Evolutionary conservation across 2,888 invertebrate species (phyloP), one percentile per base, ranked within the genome.

Genomic region (Siphonodentalium dalli): DNA sequence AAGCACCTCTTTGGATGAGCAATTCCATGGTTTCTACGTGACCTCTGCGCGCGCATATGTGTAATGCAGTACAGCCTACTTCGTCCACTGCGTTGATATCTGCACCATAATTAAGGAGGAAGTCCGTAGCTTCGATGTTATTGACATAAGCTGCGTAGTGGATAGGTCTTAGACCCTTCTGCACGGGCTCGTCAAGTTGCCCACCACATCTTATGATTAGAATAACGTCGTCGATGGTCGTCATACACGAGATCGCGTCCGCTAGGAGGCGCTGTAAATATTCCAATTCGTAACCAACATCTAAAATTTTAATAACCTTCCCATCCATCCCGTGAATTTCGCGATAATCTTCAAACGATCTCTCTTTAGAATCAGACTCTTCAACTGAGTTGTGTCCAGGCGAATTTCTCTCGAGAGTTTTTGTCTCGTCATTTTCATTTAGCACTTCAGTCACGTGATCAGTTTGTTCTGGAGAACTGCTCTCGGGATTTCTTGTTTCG

Each of bases 81-180:
- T 93, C 92, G 72, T 93, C 93, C 1, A 88, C 86, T n/a, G 60
- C 61, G 54, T 78, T 74, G 2, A 83, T 92, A 65, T 79, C 65
- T 4, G 77, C 72, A 18, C 83, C 83, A 29, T 91, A 84, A 0
- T 91, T 90, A 35, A 94, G 83, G 42, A 94, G 84, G 46, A 93
- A 84, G 47, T 89, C 87, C 0, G 91, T 90, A 0, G 92, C 92
- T 67, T 91, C 91, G 2, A 78, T 66, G 69, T 86, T 83, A 26
- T 91, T 87, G 77, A 92, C 91, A 89, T 92, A 93, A 62, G 93
- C 91, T 0, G 94, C 94, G 83, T 95, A 95, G 83, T 95, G 95
- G 29, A 95, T 83, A 0, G 94, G 93, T 53, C 90, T 87, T 40
- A 95, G 85, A 2, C 94, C 94, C 79, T 92, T 90, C 35, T 90